Conservation (phyloP, 2,797 vertebrate species). For the Periparus ater region DNA sequence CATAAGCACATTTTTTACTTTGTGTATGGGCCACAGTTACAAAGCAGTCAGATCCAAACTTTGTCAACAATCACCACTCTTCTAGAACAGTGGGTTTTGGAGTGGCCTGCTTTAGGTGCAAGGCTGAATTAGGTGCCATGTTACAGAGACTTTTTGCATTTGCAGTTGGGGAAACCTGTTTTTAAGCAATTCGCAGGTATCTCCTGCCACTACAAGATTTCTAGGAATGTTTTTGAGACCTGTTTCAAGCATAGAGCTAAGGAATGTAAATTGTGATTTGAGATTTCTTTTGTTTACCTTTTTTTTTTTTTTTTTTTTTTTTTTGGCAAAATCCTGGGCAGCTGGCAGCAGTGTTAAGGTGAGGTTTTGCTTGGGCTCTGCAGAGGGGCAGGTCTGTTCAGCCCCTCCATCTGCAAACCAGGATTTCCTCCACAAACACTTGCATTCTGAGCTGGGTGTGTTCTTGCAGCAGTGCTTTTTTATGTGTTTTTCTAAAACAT, state of each 20-base stretch:
- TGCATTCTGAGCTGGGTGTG: not conserved
- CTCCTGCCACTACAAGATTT: not conserved
- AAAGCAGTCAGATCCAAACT: not conserved
- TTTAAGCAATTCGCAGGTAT: not conserved
- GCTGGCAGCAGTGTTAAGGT: not conserved
- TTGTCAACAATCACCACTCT: rapidly evolving
- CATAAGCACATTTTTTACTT: not conserved
- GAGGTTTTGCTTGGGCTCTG: not conserved
- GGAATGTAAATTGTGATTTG: not conserved
- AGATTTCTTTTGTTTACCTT: not conserved
- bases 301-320: not conserved
- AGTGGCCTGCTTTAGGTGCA: not conserved
- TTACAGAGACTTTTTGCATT: not conserved
- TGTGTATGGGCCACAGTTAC: not conserved
- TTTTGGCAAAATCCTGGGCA: not conserved
- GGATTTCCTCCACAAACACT: not conserved
- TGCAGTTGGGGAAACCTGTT: not conserved
- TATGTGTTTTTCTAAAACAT: not conserved
- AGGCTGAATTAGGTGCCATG: rapidly evolving
- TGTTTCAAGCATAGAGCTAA: not conserved
- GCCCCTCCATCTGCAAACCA: not conserved
- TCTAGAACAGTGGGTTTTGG: not conserved
- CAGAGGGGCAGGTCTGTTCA: not conserved
- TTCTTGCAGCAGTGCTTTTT: not conserved
- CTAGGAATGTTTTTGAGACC: not conserved